A percentile compares a stretch with the other conserved stretches of the same genome.
Evolutionary conservation across 2,113 vertebrate species (phyloP).

Genomic region (Ammodytes marinus): DNA sequence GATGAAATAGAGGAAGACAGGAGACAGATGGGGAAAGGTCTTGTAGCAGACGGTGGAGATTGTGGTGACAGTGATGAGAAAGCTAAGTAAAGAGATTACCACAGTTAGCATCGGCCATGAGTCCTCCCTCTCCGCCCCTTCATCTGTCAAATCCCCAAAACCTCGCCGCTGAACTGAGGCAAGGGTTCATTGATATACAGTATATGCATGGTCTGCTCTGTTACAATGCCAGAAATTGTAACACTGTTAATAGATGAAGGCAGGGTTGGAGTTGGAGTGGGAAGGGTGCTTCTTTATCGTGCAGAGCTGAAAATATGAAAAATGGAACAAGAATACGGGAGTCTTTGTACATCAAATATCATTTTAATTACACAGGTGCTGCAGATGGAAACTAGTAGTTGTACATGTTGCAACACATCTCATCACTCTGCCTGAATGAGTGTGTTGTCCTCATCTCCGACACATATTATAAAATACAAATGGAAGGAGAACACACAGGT

Average conservation of each 20-base stretch:
- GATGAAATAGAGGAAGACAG: constrained; percentile 51
- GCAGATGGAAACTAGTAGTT: no score
- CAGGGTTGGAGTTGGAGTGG: not conserved
- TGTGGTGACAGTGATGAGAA: constrained; percentile 24
- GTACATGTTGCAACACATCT: no score
- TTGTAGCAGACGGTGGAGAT: not conserved
- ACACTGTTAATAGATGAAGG: not conserved
- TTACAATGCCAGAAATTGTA: no score
- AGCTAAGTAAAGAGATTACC: constrained; percentile 60
- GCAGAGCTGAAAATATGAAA: not conserved
- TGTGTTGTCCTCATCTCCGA: not conserved
- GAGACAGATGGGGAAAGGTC: constrained; percentile 62
- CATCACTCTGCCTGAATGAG: no score
- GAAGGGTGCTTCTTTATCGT: not conserved
- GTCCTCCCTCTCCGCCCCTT: constrained; percentile 8
- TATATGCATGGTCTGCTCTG: no score
- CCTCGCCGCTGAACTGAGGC: not conserved
- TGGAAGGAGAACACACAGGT: no score
- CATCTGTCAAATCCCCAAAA: constrained; percentile 35
- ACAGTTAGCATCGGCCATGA: constrained; percentile 3
- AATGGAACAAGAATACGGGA: no score
- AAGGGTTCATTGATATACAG: not conserved
- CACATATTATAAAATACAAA: not conserved
- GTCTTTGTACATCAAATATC: no score
- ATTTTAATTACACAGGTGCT: no score